These are phyloP conservation scores for Scleropages formosus DNA, from an alignment of 2,797 vertebrate genomes.

Conservation along the genomic window DNA sequence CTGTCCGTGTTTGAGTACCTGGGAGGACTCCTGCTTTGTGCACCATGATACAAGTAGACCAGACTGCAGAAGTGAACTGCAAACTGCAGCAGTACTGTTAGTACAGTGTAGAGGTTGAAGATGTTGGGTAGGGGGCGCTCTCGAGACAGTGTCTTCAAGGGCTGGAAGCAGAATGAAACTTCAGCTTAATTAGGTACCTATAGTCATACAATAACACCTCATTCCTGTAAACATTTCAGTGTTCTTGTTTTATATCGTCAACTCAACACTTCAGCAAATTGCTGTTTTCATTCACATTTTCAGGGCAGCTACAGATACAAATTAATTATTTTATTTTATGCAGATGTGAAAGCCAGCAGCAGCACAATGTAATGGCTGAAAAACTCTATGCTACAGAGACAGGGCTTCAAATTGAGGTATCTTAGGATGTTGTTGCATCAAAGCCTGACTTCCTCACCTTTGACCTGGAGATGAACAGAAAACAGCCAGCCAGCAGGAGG, in stretches of 20 bases:
- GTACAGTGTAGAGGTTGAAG: constrained; percentile 93
- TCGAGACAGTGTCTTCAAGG: constrained; percentile 88
- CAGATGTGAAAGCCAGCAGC: no score
- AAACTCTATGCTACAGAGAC: no score
- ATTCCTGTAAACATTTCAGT: no score
- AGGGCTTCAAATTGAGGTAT: no score
- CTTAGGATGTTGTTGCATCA: neutral
- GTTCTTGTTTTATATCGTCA: no score
- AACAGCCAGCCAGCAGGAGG: constrained; percentile 90
- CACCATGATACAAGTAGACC: constrained; percentile 85
- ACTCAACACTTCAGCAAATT: no score
- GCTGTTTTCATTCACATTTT: no score
- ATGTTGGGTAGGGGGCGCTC: constrained; percentile 95
- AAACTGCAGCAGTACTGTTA: constrained; percentile 93
- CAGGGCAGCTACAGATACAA: no score
- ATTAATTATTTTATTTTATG: no score
- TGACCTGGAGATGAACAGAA: constrained; percentile 96
- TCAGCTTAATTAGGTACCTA: no score
- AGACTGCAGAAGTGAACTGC: constrained; percentile 91
- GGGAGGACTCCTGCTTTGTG: constrained; percentile 78
- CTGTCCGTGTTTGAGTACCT: constrained; percentile 63
- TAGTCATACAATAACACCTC: no score
- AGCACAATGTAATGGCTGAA: no score
- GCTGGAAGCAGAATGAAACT: constrained; percentile 61
- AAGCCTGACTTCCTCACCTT: constrained; percentile 71